Conservation (phyloP, 2,797 vertebrate genomes). For the Chaenodraco wilsoni region DNA sequence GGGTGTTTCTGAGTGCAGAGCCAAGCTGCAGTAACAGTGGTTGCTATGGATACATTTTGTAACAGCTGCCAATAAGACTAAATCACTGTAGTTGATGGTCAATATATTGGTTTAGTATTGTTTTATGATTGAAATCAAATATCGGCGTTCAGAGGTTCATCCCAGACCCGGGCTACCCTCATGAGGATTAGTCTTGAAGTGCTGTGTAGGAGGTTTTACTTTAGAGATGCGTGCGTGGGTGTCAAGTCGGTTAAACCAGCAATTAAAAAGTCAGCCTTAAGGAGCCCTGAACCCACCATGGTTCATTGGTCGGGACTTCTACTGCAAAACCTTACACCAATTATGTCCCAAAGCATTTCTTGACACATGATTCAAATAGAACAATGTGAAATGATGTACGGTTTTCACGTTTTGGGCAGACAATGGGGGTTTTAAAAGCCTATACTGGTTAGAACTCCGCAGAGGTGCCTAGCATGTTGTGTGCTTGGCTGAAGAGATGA, state of each 20-base stretch:
- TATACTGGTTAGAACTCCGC: background rate
- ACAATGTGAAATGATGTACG: background rate
- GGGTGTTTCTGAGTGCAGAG: constrained; percentile 24
- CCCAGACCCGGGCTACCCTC: background rate
- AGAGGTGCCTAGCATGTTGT: constrained; percentile 5
- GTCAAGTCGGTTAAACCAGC: constrained; percentile 38
- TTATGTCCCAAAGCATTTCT: background rate
- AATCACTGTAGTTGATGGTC: background rate
- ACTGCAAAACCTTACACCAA: background rate
- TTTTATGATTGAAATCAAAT: constrained; percentile 1
- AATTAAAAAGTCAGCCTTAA: constrained; percentile 41
- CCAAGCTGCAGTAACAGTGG: constrained; percentile 27
- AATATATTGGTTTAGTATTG: background rate
- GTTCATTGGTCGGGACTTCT: constrained; percentile 30
- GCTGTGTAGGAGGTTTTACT: constrained; percentile 35
- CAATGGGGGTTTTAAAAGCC: background rate
- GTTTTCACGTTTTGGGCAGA: background rate
- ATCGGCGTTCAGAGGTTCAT: background rate
- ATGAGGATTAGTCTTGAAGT: constrained; percentile 14
- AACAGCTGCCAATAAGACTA: constrained; percentile 3
- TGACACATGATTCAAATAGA: background rate
- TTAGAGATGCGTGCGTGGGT: constrained; percentile 24
- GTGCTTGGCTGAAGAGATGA: constrained; percentile 7
- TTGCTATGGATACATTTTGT: constrained; percentile 18
- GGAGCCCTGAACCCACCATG: constrained; percentile 9